Base-by-base conservation (phyloP, 1,140 invertebrate genomes). In the Ctenoplectra terminalis region DNA sequence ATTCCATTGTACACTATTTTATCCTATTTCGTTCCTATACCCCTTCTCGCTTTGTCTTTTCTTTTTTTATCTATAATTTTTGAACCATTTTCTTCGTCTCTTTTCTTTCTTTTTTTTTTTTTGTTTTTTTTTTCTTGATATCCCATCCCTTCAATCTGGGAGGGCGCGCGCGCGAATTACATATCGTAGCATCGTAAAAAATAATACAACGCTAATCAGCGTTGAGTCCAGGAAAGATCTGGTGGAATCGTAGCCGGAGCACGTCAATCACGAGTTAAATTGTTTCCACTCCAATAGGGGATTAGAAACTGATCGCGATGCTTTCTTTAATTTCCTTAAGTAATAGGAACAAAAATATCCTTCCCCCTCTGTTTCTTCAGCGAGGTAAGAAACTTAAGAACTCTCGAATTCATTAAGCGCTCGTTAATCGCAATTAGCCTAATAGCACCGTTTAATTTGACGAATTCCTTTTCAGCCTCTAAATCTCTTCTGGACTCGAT, bases 321-420 rank as follows among this genome's bases (percentile, higher is more conserved):
- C 61, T 52, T 74, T 29, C 61, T 58, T 64, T 23, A 56, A 74
- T 81, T 81, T 74, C 34, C 72, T 74, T 81, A 81, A 80, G 70
- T 81, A 81, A 82, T 85, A 86, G 79, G 85, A 86, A 86, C 83
- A 82, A 86, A 85, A 85, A 74, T 82, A 85, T 46, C 43, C 60
- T 50, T 37, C 43, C 40, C 48, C 48, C 54, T 73, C n/a, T 48
- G 43, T 61, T 48, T 46, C 29, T 26, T 50, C 54, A 23, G 34
- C 46, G 56, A 37, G 74, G 61, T 31, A 37, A 54, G 60, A 48
- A 77, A 78, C 43, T 60, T 34, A 81, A 67, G 83, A 67, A 82
- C 56, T 56, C 70, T 23, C 52, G 60, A 75, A 52, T 76, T 34
- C 69, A 37, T 34, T 77, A 52, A 77, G 63, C 56, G 37, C 58